Conservation (phyloP, 2,113 vertebrate species). For the Himantopus leucocephalus region DNA sequence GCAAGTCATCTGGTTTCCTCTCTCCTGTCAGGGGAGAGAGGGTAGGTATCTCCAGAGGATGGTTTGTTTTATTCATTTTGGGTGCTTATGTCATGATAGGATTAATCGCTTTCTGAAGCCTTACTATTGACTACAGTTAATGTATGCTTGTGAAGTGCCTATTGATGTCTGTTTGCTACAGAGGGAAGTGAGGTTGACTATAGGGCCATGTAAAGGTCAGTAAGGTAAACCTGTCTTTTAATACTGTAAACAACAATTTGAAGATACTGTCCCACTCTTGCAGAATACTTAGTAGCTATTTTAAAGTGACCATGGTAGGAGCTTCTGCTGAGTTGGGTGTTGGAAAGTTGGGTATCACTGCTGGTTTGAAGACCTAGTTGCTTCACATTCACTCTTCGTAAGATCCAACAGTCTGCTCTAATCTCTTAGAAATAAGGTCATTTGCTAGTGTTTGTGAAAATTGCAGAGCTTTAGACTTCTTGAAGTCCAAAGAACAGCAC, state of each 20-base stretch:
- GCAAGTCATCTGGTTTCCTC: neutral
- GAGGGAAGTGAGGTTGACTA: neutral
- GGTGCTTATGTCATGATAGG: neutral
- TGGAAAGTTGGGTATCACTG: neutral
- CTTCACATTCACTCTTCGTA: neutral
- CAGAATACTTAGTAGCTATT: neutral
- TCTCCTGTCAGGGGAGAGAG: neutral
- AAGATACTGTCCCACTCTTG: neutral
- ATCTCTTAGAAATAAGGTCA: neutral
- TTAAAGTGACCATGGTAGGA: neutral
- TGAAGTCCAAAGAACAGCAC: neutral
- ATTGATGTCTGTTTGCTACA: neutral
- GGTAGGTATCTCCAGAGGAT: neutral
- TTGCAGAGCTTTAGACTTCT: neutral
- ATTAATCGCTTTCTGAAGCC: neutral
- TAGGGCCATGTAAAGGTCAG: neutral
- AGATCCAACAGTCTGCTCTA: neutral
- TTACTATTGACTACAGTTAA: accelerated
- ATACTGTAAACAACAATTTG: neutral
- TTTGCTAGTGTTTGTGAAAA: neutral
- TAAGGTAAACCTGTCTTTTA: neutral
- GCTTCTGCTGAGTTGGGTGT: neutral
- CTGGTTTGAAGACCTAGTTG: neutral
- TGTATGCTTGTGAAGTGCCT: neutral
- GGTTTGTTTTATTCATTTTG: neutral